phyloP scores from a whole-genome alignment of 2,888 invertebrate species.

The Phlogophora meticulosa region DNA sequence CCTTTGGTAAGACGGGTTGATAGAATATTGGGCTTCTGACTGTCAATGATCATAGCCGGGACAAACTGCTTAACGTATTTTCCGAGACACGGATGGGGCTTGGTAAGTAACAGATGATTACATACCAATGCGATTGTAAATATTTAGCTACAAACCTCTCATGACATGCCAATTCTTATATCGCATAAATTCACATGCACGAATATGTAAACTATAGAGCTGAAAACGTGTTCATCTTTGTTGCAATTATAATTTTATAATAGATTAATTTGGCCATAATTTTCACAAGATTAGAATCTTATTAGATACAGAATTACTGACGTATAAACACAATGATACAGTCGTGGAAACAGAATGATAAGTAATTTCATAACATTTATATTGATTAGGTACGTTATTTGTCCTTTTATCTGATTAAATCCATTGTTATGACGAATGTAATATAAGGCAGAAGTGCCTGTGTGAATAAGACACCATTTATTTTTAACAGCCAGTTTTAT shows the following conservation, averaged over 20 bases:
- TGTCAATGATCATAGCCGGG: no score
- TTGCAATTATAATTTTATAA: neutral
- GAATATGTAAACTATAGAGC: constrained; percentile 5
- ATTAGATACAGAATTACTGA: neutral
- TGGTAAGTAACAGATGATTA: no score
- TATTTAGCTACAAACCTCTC: neutral
- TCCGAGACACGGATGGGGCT: no score
- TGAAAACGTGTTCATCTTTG: constrained; percentile 1
- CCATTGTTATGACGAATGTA: neutral
- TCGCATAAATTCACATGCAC: constrained; percentile 4
- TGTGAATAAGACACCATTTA: no score
- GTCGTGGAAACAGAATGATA: neutral
- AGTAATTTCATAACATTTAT: constrained; percentile 10
- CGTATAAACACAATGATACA: neutral
- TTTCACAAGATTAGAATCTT: constrained; percentile 15
- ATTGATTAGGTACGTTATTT: neutral
- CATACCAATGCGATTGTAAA: no score
- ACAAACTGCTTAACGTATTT: no score
- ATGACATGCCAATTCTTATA: neutral
- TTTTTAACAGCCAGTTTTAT: no score
- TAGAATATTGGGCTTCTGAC: no score
- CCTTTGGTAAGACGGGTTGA: no score
- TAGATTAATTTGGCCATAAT: neutral
- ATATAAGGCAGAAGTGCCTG: no score
- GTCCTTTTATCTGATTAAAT: constrained; percentile 1